phyloP scores from a whole-genome alignment of 1,140 invertebrate genomes.

The Drosophila mayri region DNA sequence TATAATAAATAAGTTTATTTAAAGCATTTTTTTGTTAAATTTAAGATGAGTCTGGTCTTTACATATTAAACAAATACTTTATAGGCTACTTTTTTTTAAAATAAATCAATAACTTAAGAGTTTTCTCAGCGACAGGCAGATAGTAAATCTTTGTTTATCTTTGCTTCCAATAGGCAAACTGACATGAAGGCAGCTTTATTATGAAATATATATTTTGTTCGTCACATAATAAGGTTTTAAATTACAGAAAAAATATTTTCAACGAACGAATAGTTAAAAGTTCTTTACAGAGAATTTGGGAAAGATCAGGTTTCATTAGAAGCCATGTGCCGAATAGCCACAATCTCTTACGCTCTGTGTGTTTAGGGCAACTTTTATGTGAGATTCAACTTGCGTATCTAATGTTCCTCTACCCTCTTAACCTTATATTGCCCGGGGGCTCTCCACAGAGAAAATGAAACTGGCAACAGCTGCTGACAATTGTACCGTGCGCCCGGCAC shows the following conservation, averaged over 20 bases:
- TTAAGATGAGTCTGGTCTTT: too few species aligned
- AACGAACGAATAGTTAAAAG: not conserved
- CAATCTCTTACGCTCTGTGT: conserved; percentile 12
- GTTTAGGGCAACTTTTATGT: conserved; percentile 22
- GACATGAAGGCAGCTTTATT: too few species aligned
- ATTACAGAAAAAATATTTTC: not conserved
- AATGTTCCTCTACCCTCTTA: not conserved
- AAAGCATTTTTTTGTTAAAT: not conserved
- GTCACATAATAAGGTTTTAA: not conserved
- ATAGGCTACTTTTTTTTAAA: not conserved
- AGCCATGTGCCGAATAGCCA: not conserved
- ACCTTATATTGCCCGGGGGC: conserved; percentile 17
- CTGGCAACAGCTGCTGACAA: conserved; percentile 34
- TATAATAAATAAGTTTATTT: not conserved
- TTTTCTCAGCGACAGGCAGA: not conserved
- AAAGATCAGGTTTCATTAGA: not conserved
- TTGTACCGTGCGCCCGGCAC: conserved; percentile 32
- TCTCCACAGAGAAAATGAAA: conserved; percentile 12
- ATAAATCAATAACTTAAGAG: not conserved
- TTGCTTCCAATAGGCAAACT: not conserved
- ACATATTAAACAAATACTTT: not conserved
- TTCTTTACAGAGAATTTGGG: not conserved
- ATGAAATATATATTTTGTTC: not conserved
- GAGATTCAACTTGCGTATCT: conserved; percentile 1
- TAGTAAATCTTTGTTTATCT: not conserved